Base-by-base conservation (phyloP, 1,140 invertebrate species). In the Listronotus bonariensis region DNA sequence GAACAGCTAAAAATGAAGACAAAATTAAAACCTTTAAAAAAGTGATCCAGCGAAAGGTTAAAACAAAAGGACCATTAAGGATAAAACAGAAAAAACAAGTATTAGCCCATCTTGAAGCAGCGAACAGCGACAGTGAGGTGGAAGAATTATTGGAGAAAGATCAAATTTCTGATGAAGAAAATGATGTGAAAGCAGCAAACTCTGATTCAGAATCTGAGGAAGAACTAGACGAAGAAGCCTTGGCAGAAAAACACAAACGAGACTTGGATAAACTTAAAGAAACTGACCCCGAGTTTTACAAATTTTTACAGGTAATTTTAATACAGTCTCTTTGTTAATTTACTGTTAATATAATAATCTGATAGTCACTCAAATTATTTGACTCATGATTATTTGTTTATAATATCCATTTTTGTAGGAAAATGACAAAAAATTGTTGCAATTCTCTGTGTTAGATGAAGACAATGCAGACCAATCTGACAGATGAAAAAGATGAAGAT, bases 231-330 rank as follows among this genome's bases (percentile, higher is more conserved):
- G 63, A 58, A 8, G 70, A 72, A 49, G 59, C 71, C 43, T 72
- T 72, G 59, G 43, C 31, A 5, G 18, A 74, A 61, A 68, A 76
- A 45, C 88, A 92, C 70, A 88, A 88, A 74, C 80, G 85, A 70
- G 85, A 87, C 9, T 77, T 94, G 49, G 81, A 86, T 58, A 88
- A 88, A 61, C 80, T 96, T 3, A 88, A 92, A 77, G 82, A 91
- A 38, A 87, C 87, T 45, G 93, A 97, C 83, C 92, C 92, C 4
- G 92, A 95, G 74, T 95, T 93, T 79, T 94, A 91, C 73, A 82
- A 88, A 66, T 96, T 91, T 80, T 81, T 96, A 2, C 81, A 93
- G 79, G 62, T 65, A 57, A 43, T 18, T 17, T 48, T 15, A 14
- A 3, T 26, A 26, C 1, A 26, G 20, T 5, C 20, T 26, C 5